These are phyloP conservation scores for Phymastichus coffea DNA, from an alignment of 1,140 invertebrate species.

Conservation along the genomic window DNA sequence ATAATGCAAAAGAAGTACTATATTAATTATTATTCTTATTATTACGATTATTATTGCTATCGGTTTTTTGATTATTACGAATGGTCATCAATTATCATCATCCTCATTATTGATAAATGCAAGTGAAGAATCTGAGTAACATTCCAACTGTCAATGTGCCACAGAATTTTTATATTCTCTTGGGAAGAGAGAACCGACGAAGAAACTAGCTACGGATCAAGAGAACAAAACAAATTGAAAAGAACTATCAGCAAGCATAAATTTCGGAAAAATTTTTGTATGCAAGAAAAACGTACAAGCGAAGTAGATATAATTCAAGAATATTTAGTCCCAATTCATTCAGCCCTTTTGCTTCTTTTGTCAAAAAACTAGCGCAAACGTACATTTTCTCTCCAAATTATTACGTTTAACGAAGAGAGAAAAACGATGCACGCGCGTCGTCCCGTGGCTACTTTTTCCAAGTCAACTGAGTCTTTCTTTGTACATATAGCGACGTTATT, in stretches of 20 bases:
- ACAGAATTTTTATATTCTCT: slow-evolving; percentile 58
- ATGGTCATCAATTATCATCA: slow-evolving; percentile 43
- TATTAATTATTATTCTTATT: slow-evolving; percentile 44
- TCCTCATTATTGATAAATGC: slow-evolving; percentile 37
- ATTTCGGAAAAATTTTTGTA: slow-evolving; percentile 15
- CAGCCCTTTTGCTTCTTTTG: no score
- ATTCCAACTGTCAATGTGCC: slow-evolving; percentile 59
- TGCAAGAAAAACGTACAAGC: background rate
- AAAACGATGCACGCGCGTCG: no score
- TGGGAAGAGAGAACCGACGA: slow-evolving; percentile 40
- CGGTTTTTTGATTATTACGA: slow-evolving; percentile 13
- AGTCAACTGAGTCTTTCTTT: slow-evolving; percentile 5
- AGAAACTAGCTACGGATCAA: no score
- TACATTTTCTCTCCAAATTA: no score
- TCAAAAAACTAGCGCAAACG: no score
- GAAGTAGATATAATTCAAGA: no score
- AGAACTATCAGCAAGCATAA: slow-evolving; percentile 14
- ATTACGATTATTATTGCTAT: slow-evolving; percentile 32
- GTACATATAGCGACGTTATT: slow-evolving; percentile 3
- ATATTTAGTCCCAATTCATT: no score
- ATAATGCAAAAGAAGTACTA: slow-evolving; percentile 52
- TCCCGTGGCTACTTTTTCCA: background rate
- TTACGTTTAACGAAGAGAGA: background rate
- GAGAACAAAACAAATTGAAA: slow-evolving; percentile 25
- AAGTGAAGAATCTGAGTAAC: slow-evolving; percentile 51